phyloP scores from a whole-genome alignment of 1,140 invertebrate genomes.

The Drosophila yakuba region DNA sequence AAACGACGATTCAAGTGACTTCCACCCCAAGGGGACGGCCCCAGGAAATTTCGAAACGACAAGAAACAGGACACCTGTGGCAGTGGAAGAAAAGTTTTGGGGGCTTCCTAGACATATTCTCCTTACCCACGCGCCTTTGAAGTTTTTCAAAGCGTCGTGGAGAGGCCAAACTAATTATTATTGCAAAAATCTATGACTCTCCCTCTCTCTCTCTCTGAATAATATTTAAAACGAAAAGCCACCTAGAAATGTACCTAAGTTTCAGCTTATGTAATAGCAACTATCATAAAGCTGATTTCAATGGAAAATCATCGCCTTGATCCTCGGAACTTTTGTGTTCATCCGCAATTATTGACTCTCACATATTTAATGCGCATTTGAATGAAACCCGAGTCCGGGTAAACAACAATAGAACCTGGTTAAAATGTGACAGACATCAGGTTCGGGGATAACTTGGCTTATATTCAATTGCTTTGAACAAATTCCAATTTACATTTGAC shows the following conservation, averaged over 20 bases:
- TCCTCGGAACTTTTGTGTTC: constrained; percentile 50
- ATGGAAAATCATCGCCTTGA: constrained; percentile 16
- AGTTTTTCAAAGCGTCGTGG: constrained; percentile 14
- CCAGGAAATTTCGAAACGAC: constrained; percentile 25
- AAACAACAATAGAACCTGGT: constrained; percentile 31
- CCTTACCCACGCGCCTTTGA: constrained; percentile 7
- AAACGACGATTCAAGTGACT: constrained; percentile 60
- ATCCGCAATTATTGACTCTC: constrained; percentile 49
- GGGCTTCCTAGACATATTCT: not conserved
- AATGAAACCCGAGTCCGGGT: constrained; percentile 22
- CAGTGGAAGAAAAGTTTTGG: constrained; percentile 7
- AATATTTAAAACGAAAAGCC: constrained; percentile 38
- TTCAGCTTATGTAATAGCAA: constrained; percentile 12
- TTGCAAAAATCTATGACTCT: constrained; percentile 42
- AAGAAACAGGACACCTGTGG: constrained; percentile 38
- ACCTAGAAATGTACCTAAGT: constrained; percentile 41
- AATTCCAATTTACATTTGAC: constrained; percentile 3
- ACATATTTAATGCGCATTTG: constrained; percentile 64
- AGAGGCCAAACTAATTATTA: constrained; percentile 30
- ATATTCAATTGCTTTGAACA: constrained; percentile 12
- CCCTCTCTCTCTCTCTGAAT: not conserved
- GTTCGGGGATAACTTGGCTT: constrained; percentile 5
- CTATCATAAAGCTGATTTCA: constrained; percentile 12
- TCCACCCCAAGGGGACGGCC: constrained; percentile 11
- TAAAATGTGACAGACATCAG: constrained; percentile 14